phyloP scores from a whole-genome alignment of 2,113 vertebrate species.

The Polypterus bichir region DNA sequence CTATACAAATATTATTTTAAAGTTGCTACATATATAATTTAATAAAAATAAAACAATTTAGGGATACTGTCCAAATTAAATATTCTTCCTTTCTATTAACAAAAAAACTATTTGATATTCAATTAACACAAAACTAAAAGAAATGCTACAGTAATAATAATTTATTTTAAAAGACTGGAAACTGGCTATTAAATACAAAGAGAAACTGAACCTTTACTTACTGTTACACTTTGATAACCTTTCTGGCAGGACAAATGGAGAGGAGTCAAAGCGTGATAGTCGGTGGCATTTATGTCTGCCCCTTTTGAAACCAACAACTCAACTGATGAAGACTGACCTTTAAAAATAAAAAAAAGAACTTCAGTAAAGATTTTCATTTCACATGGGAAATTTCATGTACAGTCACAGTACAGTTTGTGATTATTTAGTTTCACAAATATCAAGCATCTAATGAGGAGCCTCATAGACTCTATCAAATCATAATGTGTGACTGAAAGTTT shows the following conservation, averaged over 20 bases:
- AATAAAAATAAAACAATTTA: too few relatives aligned
- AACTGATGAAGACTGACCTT: slow-evolving; percentile 76
- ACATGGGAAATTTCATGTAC: too few relatives aligned
- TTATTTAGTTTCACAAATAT: too few relatives aligned
- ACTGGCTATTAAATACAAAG: not conserved
- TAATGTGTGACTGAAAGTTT: too few relatives aligned
- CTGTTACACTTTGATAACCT: slow-evolving; percentile 83
- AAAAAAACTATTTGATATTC: not conserved
- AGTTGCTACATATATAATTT: too few relatives aligned
- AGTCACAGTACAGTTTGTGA: too few relatives aligned
- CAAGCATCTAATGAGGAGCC: too few relatives aligned
- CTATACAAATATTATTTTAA: too few relatives aligned
- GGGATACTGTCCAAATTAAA: too few relatives aligned
- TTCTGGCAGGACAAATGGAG: slow-evolving; percentile 89
- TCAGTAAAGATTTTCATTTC: too few relatives aligned
- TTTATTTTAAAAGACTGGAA: not conserved
- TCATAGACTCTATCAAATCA: too few relatives aligned
- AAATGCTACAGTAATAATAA: not conserved
- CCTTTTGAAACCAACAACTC: slow-evolving; percentile 80
- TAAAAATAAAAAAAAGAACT: slow-evolving; percentile 8
- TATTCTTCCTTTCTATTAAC: too few relatives aligned
- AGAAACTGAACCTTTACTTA: slow-evolving; percentile 32
- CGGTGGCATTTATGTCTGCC: slow-evolving; percentile 73
- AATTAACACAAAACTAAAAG: not conserved
- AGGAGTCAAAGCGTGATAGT: slow-evolving; percentile 81